Conservation (phyloP, 2,888 invertebrate genomes). For the Melanostoma mellinum region DNA sequence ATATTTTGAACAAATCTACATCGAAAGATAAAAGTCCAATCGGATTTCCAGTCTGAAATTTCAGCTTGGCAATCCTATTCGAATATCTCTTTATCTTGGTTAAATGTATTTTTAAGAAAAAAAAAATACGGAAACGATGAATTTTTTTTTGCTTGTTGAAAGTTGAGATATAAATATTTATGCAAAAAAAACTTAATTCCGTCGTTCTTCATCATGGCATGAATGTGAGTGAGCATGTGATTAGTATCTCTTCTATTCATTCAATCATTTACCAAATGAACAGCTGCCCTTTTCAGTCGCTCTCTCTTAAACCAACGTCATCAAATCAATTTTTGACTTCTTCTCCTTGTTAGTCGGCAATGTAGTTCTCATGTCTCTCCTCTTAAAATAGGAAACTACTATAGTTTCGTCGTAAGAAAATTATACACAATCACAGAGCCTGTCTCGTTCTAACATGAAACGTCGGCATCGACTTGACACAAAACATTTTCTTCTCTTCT, state of each 20-base stretch:
- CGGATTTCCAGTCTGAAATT: background rate
- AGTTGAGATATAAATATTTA: constrained; percentile 44
- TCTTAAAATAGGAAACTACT: constrained; percentile 27
- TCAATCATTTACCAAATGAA: background rate
- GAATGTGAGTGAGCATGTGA: too few relatives aligned
- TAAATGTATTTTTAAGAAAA: constrained; percentile 39
- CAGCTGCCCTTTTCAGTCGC: constrained; percentile 21
- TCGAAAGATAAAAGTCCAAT: too few relatives aligned
- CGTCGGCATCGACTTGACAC: constrained; percentile 24
- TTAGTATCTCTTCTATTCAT: constrained; percentile 16
- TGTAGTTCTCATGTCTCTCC: constrained; percentile 15
- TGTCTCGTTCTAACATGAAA: constrained; percentile 37
- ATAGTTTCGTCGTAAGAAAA: background rate
- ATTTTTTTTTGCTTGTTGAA: constrained; percentile 33
- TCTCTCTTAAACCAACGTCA: constrained; percentile 31
- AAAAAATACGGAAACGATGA: constrained; percentile 65
- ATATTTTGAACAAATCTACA: too few relatives aligned
- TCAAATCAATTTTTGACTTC: constrained; percentile 31
- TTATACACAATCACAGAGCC: background rate
- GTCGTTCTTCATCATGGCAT: too few relatives aligned
- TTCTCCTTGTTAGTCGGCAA: constrained; percentile 13
- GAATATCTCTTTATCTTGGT: constrained; percentile 53
- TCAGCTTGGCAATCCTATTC: constrained; percentile 35
- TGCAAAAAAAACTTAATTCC: constrained; percentile 46
- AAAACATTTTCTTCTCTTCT: constrained; percentile 23